Percentiles rank a stretch among this genome's conserved stretches.
These are phyloP conservation scores for Urocynchramus pylzowi DNA, from an alignment of 2,113 vertebrate genomes.

Conservation along the genomic window DNA sequence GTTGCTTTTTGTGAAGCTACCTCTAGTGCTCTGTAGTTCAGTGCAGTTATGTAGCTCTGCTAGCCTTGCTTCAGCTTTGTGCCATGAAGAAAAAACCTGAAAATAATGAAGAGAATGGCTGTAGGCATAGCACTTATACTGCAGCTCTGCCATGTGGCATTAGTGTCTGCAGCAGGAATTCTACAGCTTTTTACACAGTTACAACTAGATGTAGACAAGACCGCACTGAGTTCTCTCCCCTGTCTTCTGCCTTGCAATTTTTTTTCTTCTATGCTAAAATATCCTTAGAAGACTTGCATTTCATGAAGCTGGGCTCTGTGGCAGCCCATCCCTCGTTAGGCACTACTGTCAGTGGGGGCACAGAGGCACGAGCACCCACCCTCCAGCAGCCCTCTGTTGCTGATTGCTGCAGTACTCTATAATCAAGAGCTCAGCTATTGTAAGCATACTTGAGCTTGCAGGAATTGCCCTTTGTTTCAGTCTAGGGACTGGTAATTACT, in stretches of 20 bases:
- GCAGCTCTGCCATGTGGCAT: not conserved
- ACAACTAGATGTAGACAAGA: not conserved
- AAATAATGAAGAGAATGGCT: not conserved
- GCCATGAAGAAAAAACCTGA: not conserved
- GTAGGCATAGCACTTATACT: not conserved
- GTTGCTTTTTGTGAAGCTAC: not conserved
- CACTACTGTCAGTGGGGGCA: not conserved
- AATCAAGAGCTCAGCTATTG: constrained; percentile 49
- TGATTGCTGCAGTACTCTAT: constrained; percentile 30
- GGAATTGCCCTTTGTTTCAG: constrained; percentile 73
- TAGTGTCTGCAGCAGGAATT: not conserved
- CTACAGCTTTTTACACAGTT: not conserved
- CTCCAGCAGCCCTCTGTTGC: not conserved
- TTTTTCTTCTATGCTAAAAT: not conserved
- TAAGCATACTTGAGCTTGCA: constrained; percentile 35
- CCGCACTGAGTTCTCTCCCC: not conserved
- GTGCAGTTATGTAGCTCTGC: not conserved
- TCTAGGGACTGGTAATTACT: constrained; percentile 70
- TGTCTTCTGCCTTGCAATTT: not conserved
- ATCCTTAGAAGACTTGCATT: not conserved
- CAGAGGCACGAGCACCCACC: not conserved
- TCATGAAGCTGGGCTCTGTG: not conserved
- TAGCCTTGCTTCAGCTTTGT: not conserved
- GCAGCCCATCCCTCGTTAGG: not conserved
- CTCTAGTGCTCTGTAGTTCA: not conserved